Evolutionary conservation across 1,140 invertebrate genomes (phyloP).

Genomic region (Drosophila jambulina): DNA sequence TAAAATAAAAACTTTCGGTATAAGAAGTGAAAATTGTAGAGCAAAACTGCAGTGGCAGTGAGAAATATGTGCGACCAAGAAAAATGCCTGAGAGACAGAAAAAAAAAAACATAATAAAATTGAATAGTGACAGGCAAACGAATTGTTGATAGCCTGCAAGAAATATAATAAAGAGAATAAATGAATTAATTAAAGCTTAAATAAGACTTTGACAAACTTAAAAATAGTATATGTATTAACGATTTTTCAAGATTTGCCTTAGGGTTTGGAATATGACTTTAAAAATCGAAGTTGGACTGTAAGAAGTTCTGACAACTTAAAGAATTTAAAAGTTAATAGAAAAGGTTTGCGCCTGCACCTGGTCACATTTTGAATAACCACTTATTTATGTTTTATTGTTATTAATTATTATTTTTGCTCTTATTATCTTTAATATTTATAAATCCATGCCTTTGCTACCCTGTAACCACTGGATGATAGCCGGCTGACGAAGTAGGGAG

Average conservation of each 20-base stretch:
- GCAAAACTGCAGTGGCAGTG: conserved; percentile 44
- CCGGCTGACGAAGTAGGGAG: conserved; percentile 23
- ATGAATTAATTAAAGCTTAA: not conserved
- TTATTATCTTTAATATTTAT: not conserved
- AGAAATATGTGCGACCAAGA: conserved; percentile 64
- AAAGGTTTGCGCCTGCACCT: too few species aligned
- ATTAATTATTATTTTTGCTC: too few species aligned
- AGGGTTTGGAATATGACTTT: not conserved
- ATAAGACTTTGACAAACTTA: not conserved
- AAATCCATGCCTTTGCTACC: conserved; percentile 2
- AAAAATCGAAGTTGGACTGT: not conserved
- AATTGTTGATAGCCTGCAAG: conserved; percentile 16
- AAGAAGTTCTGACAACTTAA: too few species aligned
- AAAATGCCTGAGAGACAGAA: conserved; percentile 48
- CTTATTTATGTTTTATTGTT: too few species aligned
- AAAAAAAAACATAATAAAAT: conserved; percentile 26
- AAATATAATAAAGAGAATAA: not conserved
- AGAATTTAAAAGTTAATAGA: too few species aligned
- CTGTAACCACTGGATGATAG: conserved; percentile 26
- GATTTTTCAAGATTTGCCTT: not conserved
- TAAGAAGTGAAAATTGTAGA: conserved; percentile 55
- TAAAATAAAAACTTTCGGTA: conserved; percentile 28
- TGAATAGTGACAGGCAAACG: not conserved
- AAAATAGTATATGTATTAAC: not conserved
- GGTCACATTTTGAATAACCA: too few species aligned